Base-by-base conservation (phyloP, 2,888 invertebrate genomes). In the Lycia hirtaria region DNA sequence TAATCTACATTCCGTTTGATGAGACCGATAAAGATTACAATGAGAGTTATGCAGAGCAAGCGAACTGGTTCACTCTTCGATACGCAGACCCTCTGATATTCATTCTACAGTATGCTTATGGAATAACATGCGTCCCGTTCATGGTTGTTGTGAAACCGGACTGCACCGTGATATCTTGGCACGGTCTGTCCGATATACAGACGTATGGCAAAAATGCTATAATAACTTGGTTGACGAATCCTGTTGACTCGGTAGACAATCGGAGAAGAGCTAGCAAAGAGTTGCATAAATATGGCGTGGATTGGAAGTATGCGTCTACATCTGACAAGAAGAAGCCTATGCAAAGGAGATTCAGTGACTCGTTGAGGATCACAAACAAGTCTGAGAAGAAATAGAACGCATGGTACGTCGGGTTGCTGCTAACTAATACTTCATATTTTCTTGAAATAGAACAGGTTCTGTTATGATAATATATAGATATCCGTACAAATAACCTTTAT, bases 61-160 rank as follows among this genome's bases (percentile, higher is more conserved):
- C 91, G 0, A 91, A 92, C 48, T 92, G 91, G 91, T 91, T 91
- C 49, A 81, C 85, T 38, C 76, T 90, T 7, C 67, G 68, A 5
- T 78, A 72, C 66, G 58, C 75, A 63, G 88, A 90, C 73, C 73
- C 78, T 56, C 63, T 87, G 26, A 73, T 88, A 70, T 38, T 56
- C 0, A 61, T 61, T 1, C 72, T 92, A 0, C 75, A 67, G 56
- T 87, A 75, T 48, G 75, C 84, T 71, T 87, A 88, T 37, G 73
- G 69, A 3, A 69, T 92, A 2, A 78, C 83, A 0, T 81, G 80
- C 37, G 65, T 86, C 3, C 91, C 91, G 0, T 78, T 82, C 48
- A 60, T 92, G 4, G 40, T 81, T 1, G 84, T 85, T 0, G 48
- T 85, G 0, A 80, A 76, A 64, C 49, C 73, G 1, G 81, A 85